These are phyloP conservation scores for Dasypogon diadema DNA, from an alignment of 2,888 invertebrate species.

Conservation along the genomic window DNA sequence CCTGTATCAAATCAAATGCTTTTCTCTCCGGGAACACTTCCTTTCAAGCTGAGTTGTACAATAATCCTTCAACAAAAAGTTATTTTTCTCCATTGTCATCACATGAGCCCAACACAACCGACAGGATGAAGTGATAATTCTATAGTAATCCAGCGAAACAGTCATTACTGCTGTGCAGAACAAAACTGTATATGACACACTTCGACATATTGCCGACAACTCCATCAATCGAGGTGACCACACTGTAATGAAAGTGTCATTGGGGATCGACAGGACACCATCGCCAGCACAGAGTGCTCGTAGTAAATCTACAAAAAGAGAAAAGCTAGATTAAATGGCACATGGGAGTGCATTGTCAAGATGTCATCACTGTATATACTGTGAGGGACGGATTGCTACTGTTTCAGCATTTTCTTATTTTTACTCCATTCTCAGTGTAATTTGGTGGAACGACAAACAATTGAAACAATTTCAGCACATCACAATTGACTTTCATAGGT, in stretches of 20 bases:
- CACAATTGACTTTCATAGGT: conserved; percentile 50
- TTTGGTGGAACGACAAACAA: conserved; percentile 51
- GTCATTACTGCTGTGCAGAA: not conserved
- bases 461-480: conserved; percentile 49
- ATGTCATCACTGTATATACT: not conserved
- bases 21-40: no score
- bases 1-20: no score
- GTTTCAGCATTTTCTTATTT: not conserved
- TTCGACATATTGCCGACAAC: conserved; percentile 37
- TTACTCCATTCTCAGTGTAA: conserved; percentile 43
- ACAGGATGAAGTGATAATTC: not conserved
- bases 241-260: conserved; percentile 37
- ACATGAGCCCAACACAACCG: not conserved
- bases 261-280: conserved; percentile 21
- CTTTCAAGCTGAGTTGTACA: no score
- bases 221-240: conserved; percentile 22
- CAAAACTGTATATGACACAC: conserved; percentile 8
- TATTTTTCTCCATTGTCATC: no score
- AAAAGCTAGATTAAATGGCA: conserved; percentile 1
- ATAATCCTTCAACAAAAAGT: no score
- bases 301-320: conserved; percentile 5
- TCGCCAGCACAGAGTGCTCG: conserved; percentile 5
- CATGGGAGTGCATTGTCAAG: not conserved
- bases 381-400: not conserved
- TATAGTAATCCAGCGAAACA: not conserved